Conservation (phyloP, 2,113 vertebrate species). For the Dasyprocta punctata region DNA sequence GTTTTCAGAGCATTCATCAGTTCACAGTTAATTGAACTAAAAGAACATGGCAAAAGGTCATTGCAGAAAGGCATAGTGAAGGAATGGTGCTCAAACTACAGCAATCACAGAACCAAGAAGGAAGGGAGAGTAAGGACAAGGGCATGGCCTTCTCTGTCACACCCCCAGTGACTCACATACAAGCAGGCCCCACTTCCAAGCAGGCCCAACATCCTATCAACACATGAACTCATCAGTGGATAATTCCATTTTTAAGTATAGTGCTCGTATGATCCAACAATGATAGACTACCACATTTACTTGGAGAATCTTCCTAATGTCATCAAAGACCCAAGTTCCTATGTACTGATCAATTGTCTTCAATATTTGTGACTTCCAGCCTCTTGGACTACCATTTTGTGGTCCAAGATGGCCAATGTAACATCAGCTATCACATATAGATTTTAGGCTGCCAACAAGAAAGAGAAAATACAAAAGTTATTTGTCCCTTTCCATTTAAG, state of each 20-base stretch:
- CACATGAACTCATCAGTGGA: too few species aligned
- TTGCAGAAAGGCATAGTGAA: neutral
- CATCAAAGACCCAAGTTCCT: neutral
- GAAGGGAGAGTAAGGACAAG: neutral
- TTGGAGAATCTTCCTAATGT: neutral
- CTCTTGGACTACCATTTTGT: neutral
- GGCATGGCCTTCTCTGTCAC: neutral
- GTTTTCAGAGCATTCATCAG: neutral
- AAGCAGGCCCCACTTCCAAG: neutral
- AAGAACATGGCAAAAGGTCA: neutral
- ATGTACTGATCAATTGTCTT: neutral
- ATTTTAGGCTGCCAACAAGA: neutral
- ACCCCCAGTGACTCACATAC: neutral
- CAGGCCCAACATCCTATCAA: neutral
- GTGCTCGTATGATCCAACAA: neutral
- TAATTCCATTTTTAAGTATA: neutral
- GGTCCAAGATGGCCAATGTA: neutral
- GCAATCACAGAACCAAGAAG: neutral
- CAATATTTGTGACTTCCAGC: neutral
- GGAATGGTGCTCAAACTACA: neutral
- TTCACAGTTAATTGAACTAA: neutral
- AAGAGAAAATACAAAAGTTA: neutral
- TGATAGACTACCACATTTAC: neutral
- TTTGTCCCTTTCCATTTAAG: neutral
- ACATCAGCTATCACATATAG: neutral